Conservation (phyloP, 2,797 vertebrate genomes). For the Amniataba percoides region DNA sequence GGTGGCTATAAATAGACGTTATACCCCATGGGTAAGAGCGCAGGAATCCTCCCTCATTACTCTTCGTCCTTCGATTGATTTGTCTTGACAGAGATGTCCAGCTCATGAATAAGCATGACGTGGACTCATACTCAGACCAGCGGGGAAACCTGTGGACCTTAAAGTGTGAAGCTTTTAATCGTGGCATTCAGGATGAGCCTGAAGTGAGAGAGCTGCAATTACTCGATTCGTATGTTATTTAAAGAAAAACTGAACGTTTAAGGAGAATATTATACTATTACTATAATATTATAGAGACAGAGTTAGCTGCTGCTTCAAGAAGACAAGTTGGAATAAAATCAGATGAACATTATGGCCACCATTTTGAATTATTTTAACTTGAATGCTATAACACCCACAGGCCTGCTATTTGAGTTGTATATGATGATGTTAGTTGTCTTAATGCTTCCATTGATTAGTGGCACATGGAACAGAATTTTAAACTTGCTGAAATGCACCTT, state of each 20-base stretch:
- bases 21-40: slow-evolving; percentile 70
- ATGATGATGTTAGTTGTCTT: neutral
- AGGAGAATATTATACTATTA: too few relatives aligned
- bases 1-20: slow-evolving; percentile 78
- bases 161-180: slow-evolving; percentile 20
- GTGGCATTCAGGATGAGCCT: neutral
- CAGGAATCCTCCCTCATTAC: slow-evolving; percentile 75
- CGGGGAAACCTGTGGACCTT: slow-evolving; percentile 20
- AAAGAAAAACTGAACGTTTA: neutral
- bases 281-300: too few relatives aligned
- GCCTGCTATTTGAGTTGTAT: neutral
- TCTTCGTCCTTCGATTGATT: slow-evolving; percentile 63
- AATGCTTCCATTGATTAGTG: neutral
- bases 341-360: too few relatives aligned
- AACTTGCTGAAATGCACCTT: neutral
- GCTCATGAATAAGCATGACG: slow-evolving; percentile 53
- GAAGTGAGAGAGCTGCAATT: neutral
- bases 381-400: too few relatives aligned
- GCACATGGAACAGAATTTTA: neutral
- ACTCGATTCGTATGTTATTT: neutral
- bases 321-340: too few relatives aligned
- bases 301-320: too few relatives aligned
- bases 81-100: slow-evolving; percentile 64
- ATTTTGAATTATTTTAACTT: too few relatives aligned
- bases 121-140: slow-evolving; percentile 32